Base-by-base conservation (phyloP, 2,113 vertebrate species). In the Arenaria interpres region DNA sequence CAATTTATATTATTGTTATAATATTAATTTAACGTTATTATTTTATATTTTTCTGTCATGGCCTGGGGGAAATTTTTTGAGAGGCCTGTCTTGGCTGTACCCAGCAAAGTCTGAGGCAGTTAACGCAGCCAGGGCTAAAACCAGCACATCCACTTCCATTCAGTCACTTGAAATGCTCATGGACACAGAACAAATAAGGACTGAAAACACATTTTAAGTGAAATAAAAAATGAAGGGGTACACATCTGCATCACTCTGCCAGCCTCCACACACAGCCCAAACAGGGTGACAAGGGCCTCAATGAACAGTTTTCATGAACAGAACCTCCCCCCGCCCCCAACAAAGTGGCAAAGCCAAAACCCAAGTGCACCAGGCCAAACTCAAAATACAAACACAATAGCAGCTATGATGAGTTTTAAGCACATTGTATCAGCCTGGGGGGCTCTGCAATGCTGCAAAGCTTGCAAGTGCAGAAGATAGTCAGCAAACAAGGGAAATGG, bases 351-450 rank as follows among this genome's bases (percentile, higher is more conserved):
- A 72, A 82, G 32, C 23, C 37, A 68, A 59, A 86, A 75, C 8
- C 2, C 0, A 1, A 46, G 33, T 14, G 12, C 46, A 28, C 27
- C 0, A 0, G 21, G 8, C 32, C n/a, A 57, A 59, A 68, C 7
- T 41, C 14, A 37, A 63, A 50, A 53, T 71, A 71, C 28, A 59
- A 85, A 83, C 1, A 1, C 39, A 28, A 8, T 2, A 46, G 46
- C 32, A n/a, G 43, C 28, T 4, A 1, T 4, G 2, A 37, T 14
- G 27, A 11, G 7, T 73, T 90, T 48, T 68, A 72, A 64, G 67
- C 25, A 54, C 30, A n/a, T 39, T 19, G 24, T 12, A 20, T 7
- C 1, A 1, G 19, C 19, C 56, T 67, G 37, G 2, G 1, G n/a
- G 10, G 27, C 7, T 28, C 30, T 39, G 43, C 3, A 10, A 54